Evolutionary conservation across 2,888 invertebrate genomes (phyloP).

Genomic region (Chloroclysta siterata): DNA sequence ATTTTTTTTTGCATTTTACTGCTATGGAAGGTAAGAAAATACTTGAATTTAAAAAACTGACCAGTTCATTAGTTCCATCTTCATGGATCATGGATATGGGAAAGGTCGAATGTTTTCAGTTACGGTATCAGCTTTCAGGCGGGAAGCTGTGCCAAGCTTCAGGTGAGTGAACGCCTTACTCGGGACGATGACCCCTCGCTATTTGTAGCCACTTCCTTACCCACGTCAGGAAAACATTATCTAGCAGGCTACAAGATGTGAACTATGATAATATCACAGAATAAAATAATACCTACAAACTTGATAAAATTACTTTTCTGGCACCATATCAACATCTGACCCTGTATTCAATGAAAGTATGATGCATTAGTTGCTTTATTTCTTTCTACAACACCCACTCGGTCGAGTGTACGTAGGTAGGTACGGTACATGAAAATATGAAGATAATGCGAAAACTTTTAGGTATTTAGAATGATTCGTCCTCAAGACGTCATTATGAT

Average conservation of each 20-base stretch:
- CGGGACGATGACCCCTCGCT: constrained; percentile 70
- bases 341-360: no score
- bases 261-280: background rate
- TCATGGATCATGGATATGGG: no score
- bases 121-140: constrained; percentile 66
- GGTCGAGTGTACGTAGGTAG: background rate
- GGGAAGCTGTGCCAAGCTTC: constrained; percentile 69
- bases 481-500: constrained; percentile 3
- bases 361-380: no score
- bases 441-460: background rate
- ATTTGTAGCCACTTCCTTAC: constrained; percentile 70
- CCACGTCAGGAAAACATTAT: constrained; percentile 26
- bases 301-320: no score
- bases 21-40: no score
- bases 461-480: background rate
- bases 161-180: constrained; percentile 74
- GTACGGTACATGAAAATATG: no score
- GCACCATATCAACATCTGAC: no score
- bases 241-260: constrained; percentile 6
- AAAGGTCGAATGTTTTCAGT: constrained; percentile 15
- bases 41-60: no score
- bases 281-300: no score
- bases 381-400: constrained; percentile 18
- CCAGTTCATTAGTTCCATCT: no score
- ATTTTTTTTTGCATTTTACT: no score